A percentile compares a stretch with the other conserved stretches of the same genome.
phyloP scores from a whole-genome alignment of 1,140 invertebrate species.

The Drosophila biarmipes region DNA sequence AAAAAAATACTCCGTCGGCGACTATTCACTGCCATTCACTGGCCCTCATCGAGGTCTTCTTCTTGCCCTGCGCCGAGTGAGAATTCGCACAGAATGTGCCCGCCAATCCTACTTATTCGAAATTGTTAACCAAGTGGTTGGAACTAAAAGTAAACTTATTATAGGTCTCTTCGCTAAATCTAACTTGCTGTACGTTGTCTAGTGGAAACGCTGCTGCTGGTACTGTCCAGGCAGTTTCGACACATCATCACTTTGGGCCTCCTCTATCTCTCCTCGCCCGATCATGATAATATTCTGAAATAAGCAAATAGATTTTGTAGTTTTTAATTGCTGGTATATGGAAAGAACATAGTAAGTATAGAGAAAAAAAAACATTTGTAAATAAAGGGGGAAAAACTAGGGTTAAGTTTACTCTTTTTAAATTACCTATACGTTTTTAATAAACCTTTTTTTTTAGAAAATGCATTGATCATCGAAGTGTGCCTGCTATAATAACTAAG shows the following conservation, averaged over 20 bases:
- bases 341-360: too few species aligned
- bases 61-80: conserved; percentile 19
- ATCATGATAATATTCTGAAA: not conserved
- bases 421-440: not conserved
- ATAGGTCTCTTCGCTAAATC: not conserved
- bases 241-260: not conserved
- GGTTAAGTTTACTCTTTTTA: too few species aligned
- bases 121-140: not conserved
- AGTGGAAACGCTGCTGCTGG: conserved; percentile 32
- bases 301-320: not conserved
- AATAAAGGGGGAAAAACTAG: too few species aligned
- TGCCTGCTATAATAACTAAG: too few species aligned
- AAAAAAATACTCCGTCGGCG: conserved; percentile 32
- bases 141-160: conserved; percentile 19
- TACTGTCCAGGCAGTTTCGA: not conserved
- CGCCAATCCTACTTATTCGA: conserved; percentile 15
- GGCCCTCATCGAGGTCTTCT: conserved; percentile 10
- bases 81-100: conserved; percentile 11
- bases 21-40: conserved; percentile 54
- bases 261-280: not conserved
- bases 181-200: conserved; percentile 3
- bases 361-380: too few species aligned
- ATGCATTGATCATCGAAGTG: too few species aligned
- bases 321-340: not conserved
- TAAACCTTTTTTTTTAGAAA: not conserved